Conservation (phyloP, 2,888 invertebrate species). For the Ophioninae sp. region DNA sequence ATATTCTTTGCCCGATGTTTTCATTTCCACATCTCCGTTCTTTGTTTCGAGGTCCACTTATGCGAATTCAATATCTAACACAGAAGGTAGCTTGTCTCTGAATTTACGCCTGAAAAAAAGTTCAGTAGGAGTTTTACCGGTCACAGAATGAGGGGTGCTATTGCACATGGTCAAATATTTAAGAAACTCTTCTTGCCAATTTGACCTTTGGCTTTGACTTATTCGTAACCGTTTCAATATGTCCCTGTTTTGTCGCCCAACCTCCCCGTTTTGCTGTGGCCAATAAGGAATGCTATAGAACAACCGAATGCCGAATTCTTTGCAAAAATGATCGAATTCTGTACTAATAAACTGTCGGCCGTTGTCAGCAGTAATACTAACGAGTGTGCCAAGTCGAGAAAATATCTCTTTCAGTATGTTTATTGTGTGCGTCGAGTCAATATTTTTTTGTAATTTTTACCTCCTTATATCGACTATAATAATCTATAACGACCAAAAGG, state of each 20-base stretch:
- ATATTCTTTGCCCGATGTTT: neutral
- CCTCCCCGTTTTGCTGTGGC: neutral
- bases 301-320: neutral
- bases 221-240: neutral
- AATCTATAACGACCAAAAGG: neutral
- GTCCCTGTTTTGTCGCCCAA: neutral
- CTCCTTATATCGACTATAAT: neutral
- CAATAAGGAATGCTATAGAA: neutral
- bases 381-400: neutral
- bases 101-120: neutral
- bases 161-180: neutral
- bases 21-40: neutral
- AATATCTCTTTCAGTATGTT: neutral
- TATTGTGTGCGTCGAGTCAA: neutral
- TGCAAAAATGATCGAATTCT: neutral
- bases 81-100: neutral
- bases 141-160: neutral
- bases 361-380: neutral
- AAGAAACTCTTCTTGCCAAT: neutral
- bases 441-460: neutral
- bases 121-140: neutral
- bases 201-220: neutral
- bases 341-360: neutral
- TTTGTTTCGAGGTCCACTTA: conserved; percentile 4
- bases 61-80: neutral